Evolutionary conservation across 1,140 invertebrate genomes (phyloP).

Genomic region (Aphis gossypii): DNA sequence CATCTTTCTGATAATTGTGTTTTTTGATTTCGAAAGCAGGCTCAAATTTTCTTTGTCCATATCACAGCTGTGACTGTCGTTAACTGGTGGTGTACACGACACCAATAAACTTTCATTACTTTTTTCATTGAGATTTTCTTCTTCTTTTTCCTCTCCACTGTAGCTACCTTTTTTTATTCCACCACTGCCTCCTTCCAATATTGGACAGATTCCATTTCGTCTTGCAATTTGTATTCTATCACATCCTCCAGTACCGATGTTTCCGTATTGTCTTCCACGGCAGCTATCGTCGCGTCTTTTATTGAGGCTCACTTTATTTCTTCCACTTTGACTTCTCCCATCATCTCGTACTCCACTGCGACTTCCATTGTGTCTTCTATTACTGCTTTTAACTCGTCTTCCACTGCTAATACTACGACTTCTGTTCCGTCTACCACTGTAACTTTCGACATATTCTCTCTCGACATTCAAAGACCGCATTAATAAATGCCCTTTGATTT

Average conservation of each 20-base stretch:
- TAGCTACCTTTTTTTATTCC: neutral
- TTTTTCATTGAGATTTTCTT: neutral
- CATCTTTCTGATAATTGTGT: neutral
- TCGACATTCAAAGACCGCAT: neutral
- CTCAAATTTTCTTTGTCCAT: neutral
- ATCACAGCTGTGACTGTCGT: fast-evolving
- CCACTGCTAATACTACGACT: neutral
- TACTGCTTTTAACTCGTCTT: neutral
- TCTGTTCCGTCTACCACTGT: neutral
- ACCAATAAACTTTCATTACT: neutral
- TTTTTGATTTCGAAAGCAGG: neutral
- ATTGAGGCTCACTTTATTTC: neutral
- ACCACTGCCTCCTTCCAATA: neutral
- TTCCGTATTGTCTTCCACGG: neutral
- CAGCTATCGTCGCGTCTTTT: neutral
- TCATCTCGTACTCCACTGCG: neutral
- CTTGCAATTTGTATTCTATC: neutral
- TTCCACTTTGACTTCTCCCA: neutral
- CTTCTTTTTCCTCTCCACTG: neutral
- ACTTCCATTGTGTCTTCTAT: neutral
- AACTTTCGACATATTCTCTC: neutral
- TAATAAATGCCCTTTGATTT: neutral
- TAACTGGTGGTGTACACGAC: neutral
- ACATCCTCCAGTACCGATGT: no score
- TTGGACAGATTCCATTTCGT: neutral